These are phyloP conservation scores for Podocnemis expansa DNA, from an alignment of 2,113 vertebrate genomes.

Conservation along the genomic window DNA sequence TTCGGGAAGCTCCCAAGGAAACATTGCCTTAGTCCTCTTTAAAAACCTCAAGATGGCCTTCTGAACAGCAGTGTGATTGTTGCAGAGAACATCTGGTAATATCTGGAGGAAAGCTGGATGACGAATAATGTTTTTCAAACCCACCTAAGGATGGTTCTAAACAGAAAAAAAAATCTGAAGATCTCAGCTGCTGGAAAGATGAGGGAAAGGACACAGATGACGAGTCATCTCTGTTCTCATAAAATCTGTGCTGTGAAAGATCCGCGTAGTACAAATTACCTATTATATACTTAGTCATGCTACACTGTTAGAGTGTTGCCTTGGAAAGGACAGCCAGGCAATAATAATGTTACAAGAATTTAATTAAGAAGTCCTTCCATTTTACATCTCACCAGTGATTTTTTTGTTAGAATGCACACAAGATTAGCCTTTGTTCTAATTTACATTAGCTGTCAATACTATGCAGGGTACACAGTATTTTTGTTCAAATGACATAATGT, in stretches of 20 bases:
- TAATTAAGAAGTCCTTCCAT: too few relatives aligned
- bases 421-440: not conserved
- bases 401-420: not conserved
- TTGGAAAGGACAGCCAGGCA: too few relatives aligned
- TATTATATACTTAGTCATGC: not conserved
- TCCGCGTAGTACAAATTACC: not conserved
- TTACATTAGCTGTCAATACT: not conserved
- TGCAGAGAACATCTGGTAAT: not conserved
- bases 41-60: not conserved
- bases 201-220: too few relatives aligned
- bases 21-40: not conserved
- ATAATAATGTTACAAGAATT: too few relatives aligned
- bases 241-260: not conserved
- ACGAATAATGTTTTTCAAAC: too few relatives aligned
- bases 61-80: not conserved
- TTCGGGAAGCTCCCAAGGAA: not conserved
- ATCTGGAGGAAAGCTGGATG: too few relatives aligned
- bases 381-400: not conserved
- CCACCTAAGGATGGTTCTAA: too few relatives aligned
- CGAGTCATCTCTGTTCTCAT: not conserved
- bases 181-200: too few relatives aligned
- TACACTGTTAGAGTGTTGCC: too few relatives aligned
- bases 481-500: not conserved
- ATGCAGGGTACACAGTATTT: not conserved
- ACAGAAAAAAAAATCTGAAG: not conserved